Evolutionary conservation across 2,888 invertebrate species (phyloP).

Genomic region (Ethmia dodecea): DNA sequence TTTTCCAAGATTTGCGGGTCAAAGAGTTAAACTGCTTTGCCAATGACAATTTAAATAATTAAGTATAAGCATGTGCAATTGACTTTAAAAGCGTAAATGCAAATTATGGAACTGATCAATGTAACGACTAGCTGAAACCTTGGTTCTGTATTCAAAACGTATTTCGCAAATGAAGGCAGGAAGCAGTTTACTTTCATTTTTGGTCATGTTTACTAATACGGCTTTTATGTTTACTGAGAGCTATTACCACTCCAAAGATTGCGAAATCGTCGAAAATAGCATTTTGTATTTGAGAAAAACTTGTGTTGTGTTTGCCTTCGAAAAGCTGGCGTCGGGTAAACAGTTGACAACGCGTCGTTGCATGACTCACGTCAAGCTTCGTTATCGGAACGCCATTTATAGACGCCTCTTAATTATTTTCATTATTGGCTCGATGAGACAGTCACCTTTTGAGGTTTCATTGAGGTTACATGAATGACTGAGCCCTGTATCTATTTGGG

Average conservation of each 20-base stretch:
- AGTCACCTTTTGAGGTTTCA: background rate
- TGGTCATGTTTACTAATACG: too few species aligned
- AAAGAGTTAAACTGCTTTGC: too few species aligned
- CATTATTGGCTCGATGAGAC: background rate
- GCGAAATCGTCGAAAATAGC: slow-evolving; percentile 5
- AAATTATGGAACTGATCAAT: too few species aligned
- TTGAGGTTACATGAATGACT: too few species aligned
- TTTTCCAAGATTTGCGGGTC: too few species aligned
- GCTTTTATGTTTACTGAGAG: background rate
- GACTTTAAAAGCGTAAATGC: too few species aligned
- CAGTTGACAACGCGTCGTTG: slow-evolving; percentile 29
- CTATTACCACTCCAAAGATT: slow-evolving; percentile 1
- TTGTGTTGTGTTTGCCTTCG: slow-evolving; percentile 8
- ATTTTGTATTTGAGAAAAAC: background rate
- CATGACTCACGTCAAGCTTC: slow-evolving; percentile 28
- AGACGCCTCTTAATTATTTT: slow-evolving; percentile 23
- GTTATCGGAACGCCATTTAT: slow-evolving; percentile 48
- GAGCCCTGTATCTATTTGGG: background rate
- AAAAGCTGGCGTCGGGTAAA: slow-evolving; percentile 34
- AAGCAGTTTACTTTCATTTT: too few species aligned
- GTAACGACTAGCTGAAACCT: too few species aligned
- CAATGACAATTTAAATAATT: too few species aligned
- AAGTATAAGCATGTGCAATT: too few species aligned
- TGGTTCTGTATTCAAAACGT: too few species aligned
- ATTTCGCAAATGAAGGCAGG: too few species aligned